phyloP scores from a whole-genome alignment of 2,797 vertebrate species.

The Anguilla marmorata region DNA sequence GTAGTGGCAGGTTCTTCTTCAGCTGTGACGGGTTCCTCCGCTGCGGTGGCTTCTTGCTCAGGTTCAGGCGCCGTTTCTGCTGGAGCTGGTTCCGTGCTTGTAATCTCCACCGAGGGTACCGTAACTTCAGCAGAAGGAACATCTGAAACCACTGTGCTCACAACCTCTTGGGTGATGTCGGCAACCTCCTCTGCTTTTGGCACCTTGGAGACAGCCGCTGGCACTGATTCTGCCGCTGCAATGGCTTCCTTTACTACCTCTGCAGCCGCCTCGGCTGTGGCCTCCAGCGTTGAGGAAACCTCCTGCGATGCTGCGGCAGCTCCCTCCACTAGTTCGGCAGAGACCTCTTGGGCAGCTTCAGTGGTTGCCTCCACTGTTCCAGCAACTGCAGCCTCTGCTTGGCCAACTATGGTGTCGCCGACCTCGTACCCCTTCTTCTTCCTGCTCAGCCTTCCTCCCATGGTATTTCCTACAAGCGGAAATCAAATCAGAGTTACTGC shows the following conservation, averaged over 20 bases:
- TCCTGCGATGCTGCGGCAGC: conserved; percentile 42
- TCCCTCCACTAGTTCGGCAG: conserved; percentile 37
- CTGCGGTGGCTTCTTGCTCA: conserved; percentile 31
- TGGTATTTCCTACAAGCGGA: conserved; percentile 66
- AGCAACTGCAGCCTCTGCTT: conserved; percentile 65
- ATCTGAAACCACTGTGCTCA: background rate
- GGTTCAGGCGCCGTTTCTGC: conserved; percentile 36
- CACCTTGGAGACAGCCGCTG: background rate
- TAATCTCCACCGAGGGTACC: background rate
- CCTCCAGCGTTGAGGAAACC: conserved; percentile 48
- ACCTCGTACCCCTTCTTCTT: conserved; percentile 98
- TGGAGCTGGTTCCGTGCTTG: background rate
- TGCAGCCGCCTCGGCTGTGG: conserved; percentile 47
- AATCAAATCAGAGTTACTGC: conserved; percentile 37
- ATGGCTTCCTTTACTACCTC: conserved; percentile 42
- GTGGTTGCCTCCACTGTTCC: conserved; percentile 18
- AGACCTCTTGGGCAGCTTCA: background rate
- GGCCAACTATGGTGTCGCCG: conserved; percentile 85
- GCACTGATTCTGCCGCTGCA: conserved; percentile 36
- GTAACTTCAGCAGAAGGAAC: background rate
- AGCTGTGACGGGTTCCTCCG: background rate
- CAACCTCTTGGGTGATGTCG: conserved; percentile 10
- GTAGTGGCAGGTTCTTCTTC: conserved; percentile 16
- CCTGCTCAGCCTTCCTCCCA: conserved; percentile 97
- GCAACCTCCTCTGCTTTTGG: background rate